phyloP scores from a whole-genome alignment of 2,113 vertebrate species.

The Acanthochromis polyacanthus region DNA sequence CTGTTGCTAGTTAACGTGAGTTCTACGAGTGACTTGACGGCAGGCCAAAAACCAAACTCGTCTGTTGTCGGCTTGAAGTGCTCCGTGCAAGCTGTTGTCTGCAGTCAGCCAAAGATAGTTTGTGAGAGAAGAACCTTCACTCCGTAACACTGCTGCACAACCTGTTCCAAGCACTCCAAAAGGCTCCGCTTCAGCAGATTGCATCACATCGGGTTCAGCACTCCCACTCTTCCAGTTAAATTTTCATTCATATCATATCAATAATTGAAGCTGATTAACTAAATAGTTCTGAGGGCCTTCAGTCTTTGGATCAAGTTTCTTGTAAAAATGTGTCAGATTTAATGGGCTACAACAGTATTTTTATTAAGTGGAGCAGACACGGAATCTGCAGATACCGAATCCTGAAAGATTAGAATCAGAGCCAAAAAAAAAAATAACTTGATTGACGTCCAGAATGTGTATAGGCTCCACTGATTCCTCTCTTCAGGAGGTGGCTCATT shows the following conservation, averaged over 20 bases:
- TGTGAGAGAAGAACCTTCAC: background rate
- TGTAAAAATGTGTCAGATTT: background rate
- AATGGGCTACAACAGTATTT: background rate
- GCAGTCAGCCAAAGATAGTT: conserved; percentile 10
- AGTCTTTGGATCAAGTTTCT: background rate
- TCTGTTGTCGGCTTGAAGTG: conserved; percentile 12
- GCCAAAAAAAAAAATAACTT: background rate
- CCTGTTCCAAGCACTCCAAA: conserved; percentile 15
- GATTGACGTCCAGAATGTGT: background rate
- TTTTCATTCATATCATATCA: conserved; percentile 9
- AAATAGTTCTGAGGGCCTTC: background rate
- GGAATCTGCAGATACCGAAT: background rate
- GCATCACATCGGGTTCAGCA: conserved; percentile 12
- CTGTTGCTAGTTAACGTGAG: background rate
- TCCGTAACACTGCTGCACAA: conserved; percentile 2
- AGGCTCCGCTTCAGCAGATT: conserved; percentile 2
- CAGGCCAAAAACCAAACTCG: background rate
- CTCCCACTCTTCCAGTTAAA: background rate
- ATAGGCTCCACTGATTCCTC: background rate
- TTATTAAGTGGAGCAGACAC: background rate
- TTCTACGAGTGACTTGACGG: background rate
- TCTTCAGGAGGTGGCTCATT: background rate
- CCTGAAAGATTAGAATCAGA: background rate
- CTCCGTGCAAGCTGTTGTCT: conserved; percentile 11
- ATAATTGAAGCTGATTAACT: background rate